Evolutionary conservation across 37 sponge, comb jelly and placozoan genomes (phyloP).

Genomic region (Aphrocallistes beatrix): DNA sequence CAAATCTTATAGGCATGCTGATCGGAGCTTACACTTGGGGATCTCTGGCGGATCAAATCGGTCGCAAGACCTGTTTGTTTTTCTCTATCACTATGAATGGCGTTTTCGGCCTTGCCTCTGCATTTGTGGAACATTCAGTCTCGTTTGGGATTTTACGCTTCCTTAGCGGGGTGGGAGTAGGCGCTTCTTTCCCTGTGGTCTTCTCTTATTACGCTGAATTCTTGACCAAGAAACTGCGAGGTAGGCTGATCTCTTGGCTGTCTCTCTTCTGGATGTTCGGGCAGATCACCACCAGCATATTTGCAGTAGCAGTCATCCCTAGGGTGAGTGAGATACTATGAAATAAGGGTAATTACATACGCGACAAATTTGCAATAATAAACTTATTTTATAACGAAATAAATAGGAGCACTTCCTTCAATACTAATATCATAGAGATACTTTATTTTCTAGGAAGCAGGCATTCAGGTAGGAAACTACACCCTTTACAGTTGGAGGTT

Average conservation of each 20-base stretch:
- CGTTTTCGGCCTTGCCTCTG: slow-evolving; percentile 55
- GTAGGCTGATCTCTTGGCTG: slow-evolving; percentile 43
- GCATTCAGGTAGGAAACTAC: slow-evolving; percentile 23
- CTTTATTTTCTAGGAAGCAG: neutral
- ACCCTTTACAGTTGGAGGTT: slow-evolving; percentile 53
- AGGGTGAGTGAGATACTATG: neutral
- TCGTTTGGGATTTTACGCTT: slow-evolving; percentile 65
- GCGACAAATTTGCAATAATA: no score
- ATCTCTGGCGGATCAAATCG: slow-evolving; percentile 56
- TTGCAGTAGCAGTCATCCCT: slow-evolving; percentile 42
- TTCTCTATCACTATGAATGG: slow-evolving; percentile 67
- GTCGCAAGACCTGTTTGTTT: slow-evolving; percentile 56
- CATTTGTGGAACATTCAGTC: slow-evolving; percentile 47
- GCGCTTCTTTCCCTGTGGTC: slow-evolving; percentile 71
- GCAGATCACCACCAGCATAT: slow-evolving; percentile 41
- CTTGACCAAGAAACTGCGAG: slow-evolving; percentile 41
- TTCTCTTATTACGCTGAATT: slow-evolving; percentile 79
- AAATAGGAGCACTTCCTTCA: no score
- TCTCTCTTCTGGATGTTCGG: slow-evolving; percentile 71
- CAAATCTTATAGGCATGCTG: slow-evolving; percentile 61
- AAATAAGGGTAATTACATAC: no score
- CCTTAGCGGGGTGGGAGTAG: slow-evolving; percentile 83
- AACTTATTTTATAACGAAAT: no score
- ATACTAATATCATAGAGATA: no score
- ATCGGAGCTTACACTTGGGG: slow-evolving; percentile 88